Conservation (phyloP, 1,140 invertebrate genomes). For the Panagrolaimus sp. region DNA sequence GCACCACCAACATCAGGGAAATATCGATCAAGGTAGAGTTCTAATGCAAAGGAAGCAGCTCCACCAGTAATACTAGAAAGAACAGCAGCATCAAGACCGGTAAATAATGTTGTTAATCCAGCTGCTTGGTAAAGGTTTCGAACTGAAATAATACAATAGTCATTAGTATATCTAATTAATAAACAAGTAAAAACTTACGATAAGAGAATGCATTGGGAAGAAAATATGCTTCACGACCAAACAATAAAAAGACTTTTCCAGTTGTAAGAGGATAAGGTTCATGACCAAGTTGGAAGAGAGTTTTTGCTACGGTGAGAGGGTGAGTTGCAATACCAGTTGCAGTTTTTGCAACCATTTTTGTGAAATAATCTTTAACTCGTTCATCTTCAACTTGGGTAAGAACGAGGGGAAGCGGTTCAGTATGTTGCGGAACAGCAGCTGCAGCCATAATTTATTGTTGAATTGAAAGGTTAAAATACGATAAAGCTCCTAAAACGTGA, state of each 20-base stretch:
- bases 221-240: conserved; percentile 53
- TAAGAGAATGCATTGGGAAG: conserved; percentile 51
- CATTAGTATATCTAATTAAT: neutral
- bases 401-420: too few relatives aligned
- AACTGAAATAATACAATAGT: conserved; percentile 28
- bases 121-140: conserved; percentile 36
- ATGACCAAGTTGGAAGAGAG: conserved; percentile 54
- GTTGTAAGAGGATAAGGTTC: conserved; percentile 52
- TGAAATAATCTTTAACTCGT: neutral
- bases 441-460: too few relatives aligned
- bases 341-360: conserved; percentile 34
- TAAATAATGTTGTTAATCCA: conserved; percentile 36
- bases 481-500: too few relatives aligned
- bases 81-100: conserved; percentile 37
- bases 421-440: too few relatives aligned
- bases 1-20: conserved; percentile 53
- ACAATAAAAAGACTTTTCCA: conserved; percentile 42
- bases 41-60: conserved; percentile 14
- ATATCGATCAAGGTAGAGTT: conserved; percentile 46
- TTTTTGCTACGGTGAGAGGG: conserved; percentile 49
- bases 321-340: conserved; percentile 34
- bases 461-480: too few relatives aligned
- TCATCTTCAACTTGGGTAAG: too few relatives aligned
- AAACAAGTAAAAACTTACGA: conserved; percentile 33
- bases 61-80: conserved; percentile 26